Base-by-base conservation (phyloP, 1,140 invertebrate species). In the Triops cancriformis region DNA sequence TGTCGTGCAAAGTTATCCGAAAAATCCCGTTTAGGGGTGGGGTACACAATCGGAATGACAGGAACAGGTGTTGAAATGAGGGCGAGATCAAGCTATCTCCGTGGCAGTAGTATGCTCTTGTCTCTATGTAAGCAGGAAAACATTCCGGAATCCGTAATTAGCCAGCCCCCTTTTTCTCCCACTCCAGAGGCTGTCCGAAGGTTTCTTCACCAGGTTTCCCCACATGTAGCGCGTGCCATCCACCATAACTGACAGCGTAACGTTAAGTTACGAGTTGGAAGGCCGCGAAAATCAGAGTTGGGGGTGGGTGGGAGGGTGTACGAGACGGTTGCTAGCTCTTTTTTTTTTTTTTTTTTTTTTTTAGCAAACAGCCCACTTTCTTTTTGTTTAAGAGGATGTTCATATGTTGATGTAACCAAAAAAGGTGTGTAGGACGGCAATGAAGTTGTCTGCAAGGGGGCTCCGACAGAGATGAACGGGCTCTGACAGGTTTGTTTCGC, bases 111-210 rank as follows among this genome's bases (percentile, higher is more conserved):
- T 64, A 12, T 45, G 4, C 51, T 64, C 51, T 23, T 64, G 51
- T 64, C 23, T 23, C 14, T 64, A n/a, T 64, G 3, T 64, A 64
- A 64, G 51, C 51, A 64, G 51, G 51, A 23, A 64, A 18, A 64
- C 51, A 64, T 64, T 64, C 51, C 51, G 51, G 51, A 64, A 64
- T 64, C 51, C 51, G 51, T 64, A 64, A 64, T 64, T 64, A 64
- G 51, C 51, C 51, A 64, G 51, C 51, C 51, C 51, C 51, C 51
- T 9, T 64, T 45, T 45, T 64, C 51, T 64, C 51, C 18, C 51
- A 18, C 18, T 64, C 23, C 23, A 23, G 18, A 64, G 51, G 51
- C 51, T 64, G 14, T 18, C 18, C 6, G 18, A 64, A 64, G 51
- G 9, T 23, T 64, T 64, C 51, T 23, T 64, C 23, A 7, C n/a